Conservation (phyloP, 2,113 vertebrate genomes). For the Protobothrops mucrosquamatus region DNA sequence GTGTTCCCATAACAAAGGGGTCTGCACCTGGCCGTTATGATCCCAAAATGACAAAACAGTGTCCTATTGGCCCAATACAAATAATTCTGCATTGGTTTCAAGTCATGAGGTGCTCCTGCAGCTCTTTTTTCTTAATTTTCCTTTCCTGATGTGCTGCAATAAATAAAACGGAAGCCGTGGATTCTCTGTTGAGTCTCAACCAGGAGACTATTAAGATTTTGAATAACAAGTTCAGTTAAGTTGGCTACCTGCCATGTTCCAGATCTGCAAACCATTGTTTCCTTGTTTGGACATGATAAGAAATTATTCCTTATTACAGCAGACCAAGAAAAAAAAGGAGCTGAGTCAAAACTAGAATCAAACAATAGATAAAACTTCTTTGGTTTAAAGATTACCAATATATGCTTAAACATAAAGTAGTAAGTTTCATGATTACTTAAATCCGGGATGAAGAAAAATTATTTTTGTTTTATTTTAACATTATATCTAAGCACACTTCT, state of each 20-base stretch:
- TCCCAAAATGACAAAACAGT: not conserved
- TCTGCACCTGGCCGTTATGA: not conserved
- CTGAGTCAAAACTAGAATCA: not conserved
- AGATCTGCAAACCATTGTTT: not conserved
- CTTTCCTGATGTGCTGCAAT: not conserved
- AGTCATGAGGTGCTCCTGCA: no score
- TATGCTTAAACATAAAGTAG: not conserved
- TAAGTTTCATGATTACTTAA: not conserved
- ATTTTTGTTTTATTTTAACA: not conserved
- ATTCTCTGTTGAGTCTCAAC: not conserved
- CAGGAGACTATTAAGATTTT: not conserved
- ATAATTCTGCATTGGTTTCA: not conserved
- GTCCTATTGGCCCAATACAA: not conserved
- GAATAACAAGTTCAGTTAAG: not conserved
- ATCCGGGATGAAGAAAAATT: not conserved
- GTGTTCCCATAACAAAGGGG: not conserved
- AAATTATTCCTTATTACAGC: not conserved
- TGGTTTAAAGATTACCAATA: not conserved
- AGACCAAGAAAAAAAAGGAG: not conserved
- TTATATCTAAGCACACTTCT: not conserved
- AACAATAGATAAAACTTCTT: not conserved
- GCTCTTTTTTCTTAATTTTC: not conserved
- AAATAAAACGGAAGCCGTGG: not conserved
- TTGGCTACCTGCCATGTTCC: not conserved
- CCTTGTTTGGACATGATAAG: not conserved